Evolutionary conservation across 2,888 invertebrate species (phyloP).

Genomic region (Rhabditoides inermis): DNA sequence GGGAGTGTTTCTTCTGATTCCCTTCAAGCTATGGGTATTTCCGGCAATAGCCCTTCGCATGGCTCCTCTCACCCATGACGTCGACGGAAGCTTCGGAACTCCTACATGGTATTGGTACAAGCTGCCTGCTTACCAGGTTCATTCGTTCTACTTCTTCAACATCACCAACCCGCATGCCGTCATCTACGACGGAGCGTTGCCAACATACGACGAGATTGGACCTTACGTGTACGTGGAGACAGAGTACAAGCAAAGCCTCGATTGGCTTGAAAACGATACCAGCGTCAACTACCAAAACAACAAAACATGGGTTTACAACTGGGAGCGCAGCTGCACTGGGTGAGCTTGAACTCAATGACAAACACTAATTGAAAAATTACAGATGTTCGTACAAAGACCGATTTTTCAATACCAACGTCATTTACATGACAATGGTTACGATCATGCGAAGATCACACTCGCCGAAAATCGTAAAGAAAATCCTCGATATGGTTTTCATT

Average conservation of each 20-base stretch:
- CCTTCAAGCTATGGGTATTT: slow-evolving; percentile 25
- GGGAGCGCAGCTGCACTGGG: too few species aligned
- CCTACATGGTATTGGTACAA: slow-evolving; percentile 23
- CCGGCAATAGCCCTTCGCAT: not conserved
- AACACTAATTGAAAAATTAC: too few species aligned
- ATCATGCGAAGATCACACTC: too few species aligned
- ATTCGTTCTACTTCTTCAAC: slow-evolving; percentile 21
- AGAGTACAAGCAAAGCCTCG: slow-evolving; percentile 33
- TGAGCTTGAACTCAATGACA: too few species aligned
- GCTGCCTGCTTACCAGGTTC: slow-evolving; percentile 20
- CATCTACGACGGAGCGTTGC: slow-evolving; percentile 22
- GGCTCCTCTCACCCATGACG: slow-evolving; percentile 13
- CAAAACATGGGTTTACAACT: slow-evolving; percentile 30
- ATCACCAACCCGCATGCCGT: slow-evolving; percentile 34
- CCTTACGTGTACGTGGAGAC: slow-evolving; percentile 30
- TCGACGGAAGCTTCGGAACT: slow-evolving; percentile 20
- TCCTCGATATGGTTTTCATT: too few species aligned
- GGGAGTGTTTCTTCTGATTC: slow-evolving; percentile 23
- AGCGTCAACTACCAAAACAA: slow-evolving; percentile 22
- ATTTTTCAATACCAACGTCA: too few species aligned
- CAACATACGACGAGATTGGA: slow-evolving; percentile 22
- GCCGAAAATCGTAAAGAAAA: too few species aligned
- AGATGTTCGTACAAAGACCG: too few species aligned
- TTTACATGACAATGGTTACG: too few species aligned
- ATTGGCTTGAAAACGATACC: slow-evolving; percentile 25